Evolutionary conservation across 1,140 invertebrate genomes (phyloP), one percentile per base, ranked within the genome.

Genomic region (Lordiphosa collinella): DNA sequence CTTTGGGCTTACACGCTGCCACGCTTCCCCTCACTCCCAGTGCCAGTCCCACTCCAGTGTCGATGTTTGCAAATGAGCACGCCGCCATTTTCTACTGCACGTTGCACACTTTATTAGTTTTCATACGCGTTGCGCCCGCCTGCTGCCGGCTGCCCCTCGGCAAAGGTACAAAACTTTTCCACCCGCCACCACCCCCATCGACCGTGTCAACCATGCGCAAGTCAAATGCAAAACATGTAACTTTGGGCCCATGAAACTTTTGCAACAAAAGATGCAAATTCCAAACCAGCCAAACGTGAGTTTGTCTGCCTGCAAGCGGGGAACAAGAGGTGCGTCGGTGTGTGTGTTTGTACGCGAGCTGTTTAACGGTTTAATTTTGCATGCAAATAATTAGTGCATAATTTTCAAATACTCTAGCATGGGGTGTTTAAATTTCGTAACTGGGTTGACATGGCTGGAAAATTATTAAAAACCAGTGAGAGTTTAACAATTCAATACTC

Each of bases 71-170:
- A 75, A 80, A 80, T 80, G 78, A 82, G 75, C 76, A 59, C 47
- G 64, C 64, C 63, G 47, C 64, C 63, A 67, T 68, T 68, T 68
- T 68, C 36, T 62, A 58, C 47, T 68, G 63, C 65, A 80, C 78
- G 78, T 76, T 82, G 72, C 71, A 82, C 78, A 82, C 76, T 84
- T 82, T 82, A 82, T 82, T 82, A 82, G 76, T 82, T 82, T 82
- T 80, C 75, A 82, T 82, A 80, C 70, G 78, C 75, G 75, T 61
- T 54, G 22, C 43, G 51, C 40, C 31, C 50, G 34, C 52, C 4
- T n/a, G 25, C 8, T 16, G 16, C 44, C 32, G 49, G n/a, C 49
- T 25, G 41, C 41, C 47, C 46, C 32, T 51, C 54, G 63, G 58
- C 60, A 68, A 78, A 56, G 47, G 56, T 62, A 51, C 51, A 59